Percentiles rank a stretch among this genome's conserved stretches.
phyloP scores from a whole-genome alignment of 2,888 invertebrate genomes.

The Balanococcus diminutus region DNA sequence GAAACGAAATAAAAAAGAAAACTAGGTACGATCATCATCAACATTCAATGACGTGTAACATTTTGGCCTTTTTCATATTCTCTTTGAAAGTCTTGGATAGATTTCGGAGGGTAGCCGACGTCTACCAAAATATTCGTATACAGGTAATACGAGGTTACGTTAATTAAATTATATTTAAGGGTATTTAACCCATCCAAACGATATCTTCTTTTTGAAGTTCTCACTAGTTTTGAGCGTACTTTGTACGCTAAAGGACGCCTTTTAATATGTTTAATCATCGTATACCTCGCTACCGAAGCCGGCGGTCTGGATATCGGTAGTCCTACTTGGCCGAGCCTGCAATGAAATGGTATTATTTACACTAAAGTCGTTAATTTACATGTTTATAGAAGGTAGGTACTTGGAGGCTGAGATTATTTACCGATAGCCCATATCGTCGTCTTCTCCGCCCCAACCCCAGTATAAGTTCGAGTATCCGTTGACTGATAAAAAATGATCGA shows the following conservation, averaged over 20 bases:
- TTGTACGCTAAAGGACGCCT: conserved; percentile 59
- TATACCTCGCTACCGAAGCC: conserved; percentile 64
- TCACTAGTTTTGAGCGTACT: conserved; percentile 60
- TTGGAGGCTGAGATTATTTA: conserved; percentile 59
- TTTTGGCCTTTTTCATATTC: conserved; percentile 48
- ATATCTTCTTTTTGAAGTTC: conserved; percentile 60
- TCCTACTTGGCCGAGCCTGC: conserved; percentile 56
- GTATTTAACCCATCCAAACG: conserved; percentile 63
- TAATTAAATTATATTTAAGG: conserved; percentile 61
- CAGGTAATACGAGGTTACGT: conserved; percentile 60
- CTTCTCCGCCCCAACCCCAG: conserved; percentile 99
- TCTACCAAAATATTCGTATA: conserved; percentile 64
- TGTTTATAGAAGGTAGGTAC: not conserved
- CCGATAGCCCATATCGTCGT: conserved; percentile 94
- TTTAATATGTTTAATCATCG: conserved; percentile 66
- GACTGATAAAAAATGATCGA: conserved; percentile 83
- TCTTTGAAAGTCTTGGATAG: conserved; percentile 45
- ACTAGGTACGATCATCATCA: not conserved
- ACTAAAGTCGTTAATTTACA: not conserved
- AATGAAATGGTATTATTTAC: not conserved
- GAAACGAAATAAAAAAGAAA: not conserved
- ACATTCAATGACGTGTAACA: conserved; percentile 33
- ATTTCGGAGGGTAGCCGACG: conserved; percentile 61
- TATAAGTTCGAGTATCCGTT: conserved; percentile 94
- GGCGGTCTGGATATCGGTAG: conserved; percentile 63